These are phyloP conservation scores for Tholera decimalis DNA, from an alignment of 2,888 invertebrate genomes.

Conservation along the genomic window DNA sequence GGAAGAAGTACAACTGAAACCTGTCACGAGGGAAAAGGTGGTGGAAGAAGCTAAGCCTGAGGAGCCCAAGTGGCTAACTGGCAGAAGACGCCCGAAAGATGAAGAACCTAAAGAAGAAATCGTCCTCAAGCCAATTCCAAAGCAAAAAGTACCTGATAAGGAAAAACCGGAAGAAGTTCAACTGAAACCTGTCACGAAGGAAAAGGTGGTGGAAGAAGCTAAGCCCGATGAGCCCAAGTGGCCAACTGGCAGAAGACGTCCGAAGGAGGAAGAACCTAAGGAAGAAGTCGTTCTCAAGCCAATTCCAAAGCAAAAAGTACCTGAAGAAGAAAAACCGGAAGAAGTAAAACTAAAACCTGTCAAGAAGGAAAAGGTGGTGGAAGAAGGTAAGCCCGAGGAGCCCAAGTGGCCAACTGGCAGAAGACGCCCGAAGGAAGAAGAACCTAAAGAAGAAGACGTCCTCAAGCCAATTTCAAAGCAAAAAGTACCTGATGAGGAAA, in stretches of 20 bases:
- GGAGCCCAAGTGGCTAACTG: constrained; percentile 37
- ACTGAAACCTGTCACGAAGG: constrained; percentile 72
- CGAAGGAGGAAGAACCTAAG: constrained; percentile 24
- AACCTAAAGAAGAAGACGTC: constrained; percentile 52
- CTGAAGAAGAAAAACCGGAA: constrained; percentile 40
- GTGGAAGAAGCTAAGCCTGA: constrained; percentile 71
- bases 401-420: constrained; percentile 16
- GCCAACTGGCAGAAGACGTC: constrained; percentile 20
- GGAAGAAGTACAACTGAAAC: constrained; percentile 60
- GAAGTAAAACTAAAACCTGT: constrained; percentile 61
- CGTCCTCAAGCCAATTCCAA: constrained; percentile 11
- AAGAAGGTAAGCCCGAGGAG: constrained; percentile 8
- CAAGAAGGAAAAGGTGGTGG: constrained; percentile 70
- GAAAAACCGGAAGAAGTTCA: constrained; percentile 70
- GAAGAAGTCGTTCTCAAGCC: constrained; percentile 29
- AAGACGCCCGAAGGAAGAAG: constrained; percentile 16
- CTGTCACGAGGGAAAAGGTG: constrained; percentile 68
- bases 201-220: constrained; percentile 72
- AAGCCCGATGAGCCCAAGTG: constrained; percentile 40
- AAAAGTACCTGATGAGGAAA: constrained; percentile 74
- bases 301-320: constrained; percentile 13
- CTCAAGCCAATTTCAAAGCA: constrained; percentile 75
- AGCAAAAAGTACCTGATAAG: constrained; percentile 17
- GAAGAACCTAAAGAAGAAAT: constrained; percentile 26
- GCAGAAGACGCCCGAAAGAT: constrained; percentile 11